Evolutionary conservation across 1,140 invertebrate genomes (phyloP).

Genomic region (Magallana angulata): DNA sequence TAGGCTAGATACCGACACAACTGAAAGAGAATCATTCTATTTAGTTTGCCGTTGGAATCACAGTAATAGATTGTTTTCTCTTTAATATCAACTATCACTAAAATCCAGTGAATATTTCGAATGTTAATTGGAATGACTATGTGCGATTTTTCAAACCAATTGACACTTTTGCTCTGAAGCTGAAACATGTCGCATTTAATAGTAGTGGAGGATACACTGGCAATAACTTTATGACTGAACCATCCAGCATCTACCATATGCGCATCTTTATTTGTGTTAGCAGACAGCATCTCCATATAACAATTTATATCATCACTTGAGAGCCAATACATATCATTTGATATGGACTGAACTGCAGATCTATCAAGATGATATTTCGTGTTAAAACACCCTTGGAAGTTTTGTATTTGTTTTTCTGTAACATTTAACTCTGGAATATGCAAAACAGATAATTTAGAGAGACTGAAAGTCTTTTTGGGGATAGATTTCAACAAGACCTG

Average conservation of each 20-base stretch:
- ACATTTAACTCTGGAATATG: background rate
- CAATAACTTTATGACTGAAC: too few relatives aligned
- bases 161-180: background rate
- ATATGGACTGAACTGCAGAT: too few relatives aligned
- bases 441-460: background rate
- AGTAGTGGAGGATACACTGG: too few relatives aligned
- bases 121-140: slow-evolving; percentile 20
- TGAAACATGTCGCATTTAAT: background rate
- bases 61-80: background rate
- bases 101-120: slow-evolving; percentile 18
- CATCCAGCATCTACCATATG: too few relatives aligned
- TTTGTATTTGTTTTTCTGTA: background rate
- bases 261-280: too few relatives aligned
- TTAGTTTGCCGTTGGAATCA: background rate
- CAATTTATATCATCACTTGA: too few relatives aligned
- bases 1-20: background rate
- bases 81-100: background rate
- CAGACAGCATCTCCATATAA: too few relatives aligned
- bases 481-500: too few relatives aligned
- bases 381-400: background rate
- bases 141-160: slow-evolving; percentile 10
- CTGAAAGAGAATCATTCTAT: background rate
- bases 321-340: too few relatives aligned
- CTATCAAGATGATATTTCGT: too few relatives aligned
- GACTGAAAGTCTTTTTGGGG: background rate